Percentiles rank a stretch among this genome's conserved stretches.
phyloP scores from a whole-genome alignment of 2,113 vertebrate species.

The Protomyctophum bolini region DNA sequence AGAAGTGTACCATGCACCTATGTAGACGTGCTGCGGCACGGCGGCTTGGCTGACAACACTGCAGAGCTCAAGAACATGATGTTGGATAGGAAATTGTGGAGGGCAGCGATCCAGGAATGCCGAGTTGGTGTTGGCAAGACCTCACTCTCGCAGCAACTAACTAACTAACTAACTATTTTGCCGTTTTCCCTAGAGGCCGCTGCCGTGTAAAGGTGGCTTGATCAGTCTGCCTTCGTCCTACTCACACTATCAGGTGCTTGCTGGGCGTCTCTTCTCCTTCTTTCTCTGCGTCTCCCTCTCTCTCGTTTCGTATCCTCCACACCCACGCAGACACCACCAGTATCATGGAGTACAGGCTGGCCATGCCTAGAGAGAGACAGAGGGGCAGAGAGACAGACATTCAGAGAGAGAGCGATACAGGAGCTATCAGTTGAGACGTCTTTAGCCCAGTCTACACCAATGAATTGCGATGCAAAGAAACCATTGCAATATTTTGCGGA shows the following conservation, averaged over 20 bases:
- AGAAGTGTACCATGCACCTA: too few species aligned
- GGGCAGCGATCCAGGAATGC: too few species aligned
- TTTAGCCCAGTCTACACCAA: too few species aligned
- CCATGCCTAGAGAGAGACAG: slow-evolving; percentile 68
- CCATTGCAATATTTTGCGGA: too few species aligned
- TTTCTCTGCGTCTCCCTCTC: slow-evolving; percentile 54
- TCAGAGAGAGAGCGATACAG: neutral
- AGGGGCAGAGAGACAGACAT: neutral
- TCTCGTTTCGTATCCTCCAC: slow-evolving; percentile 72
- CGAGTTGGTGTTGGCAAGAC: too few species aligned
- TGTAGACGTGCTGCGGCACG: too few species aligned
- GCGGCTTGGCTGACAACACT: too few species aligned
- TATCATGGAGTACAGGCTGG: slow-evolving; percentile 82
- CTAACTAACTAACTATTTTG: neutral
- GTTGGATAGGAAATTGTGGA: too few species aligned
- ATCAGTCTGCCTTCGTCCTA: neutral
- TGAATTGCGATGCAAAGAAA: too few species aligned
- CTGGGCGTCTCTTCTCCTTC: slow-evolving; percentile 64
- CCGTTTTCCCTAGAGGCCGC: too few species aligned
- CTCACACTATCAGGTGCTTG: slow-evolving; percentile 80
- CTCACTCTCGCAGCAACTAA: too few species aligned
- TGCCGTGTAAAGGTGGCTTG: neutral
- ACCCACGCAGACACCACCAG: slow-evolving; percentile 82
- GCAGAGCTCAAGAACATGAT: too few species aligned
- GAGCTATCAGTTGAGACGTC: neutral